Percentiles rank a stretch among this genome's conserved stretches.
Evolutionary conservation across 1,140 invertebrate genomes (phyloP).

Genomic region (Hycleus phaleratus): DNA sequence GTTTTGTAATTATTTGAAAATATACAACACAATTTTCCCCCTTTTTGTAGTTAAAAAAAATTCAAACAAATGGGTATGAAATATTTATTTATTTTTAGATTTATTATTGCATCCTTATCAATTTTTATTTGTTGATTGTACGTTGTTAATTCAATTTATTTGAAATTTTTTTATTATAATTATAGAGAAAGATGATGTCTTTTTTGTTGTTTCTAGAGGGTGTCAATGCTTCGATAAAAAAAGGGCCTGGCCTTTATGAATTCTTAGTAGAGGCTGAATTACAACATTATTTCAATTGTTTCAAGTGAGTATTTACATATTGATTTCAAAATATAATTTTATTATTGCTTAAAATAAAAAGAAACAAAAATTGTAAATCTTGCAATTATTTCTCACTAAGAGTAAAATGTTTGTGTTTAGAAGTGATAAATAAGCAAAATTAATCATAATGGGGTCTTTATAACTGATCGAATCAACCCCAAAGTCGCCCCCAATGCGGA

Average conservation of each 20-base stretch:
- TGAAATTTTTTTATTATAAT: too few species aligned
- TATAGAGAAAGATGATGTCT: not conserved
- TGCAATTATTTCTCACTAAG: too few species aligned
- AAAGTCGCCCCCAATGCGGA: too few species aligned
- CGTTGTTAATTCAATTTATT: not conserved
- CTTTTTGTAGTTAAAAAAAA: slow-evolving; percentile 9
- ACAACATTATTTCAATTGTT: slow-evolving; percentile 74
- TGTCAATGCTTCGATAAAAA: slow-evolving; percentile 36
- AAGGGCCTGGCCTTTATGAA: slow-evolving; percentile 73
- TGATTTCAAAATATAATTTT: not conserved
- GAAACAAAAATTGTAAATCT: too few species aligned
- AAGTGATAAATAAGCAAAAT: too few species aligned
- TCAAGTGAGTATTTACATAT: slow-evolving; percentile 42
- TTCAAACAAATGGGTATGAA: slow-evolving; percentile 15
- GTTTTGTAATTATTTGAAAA: slow-evolving; percentile 15
- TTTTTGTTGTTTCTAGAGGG: slow-evolving; percentile 31
- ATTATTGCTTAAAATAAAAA: not conserved
- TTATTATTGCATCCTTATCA: not conserved
- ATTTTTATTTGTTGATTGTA: not conserved
- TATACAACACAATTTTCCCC: not conserved
- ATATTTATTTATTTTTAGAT: slow-evolving; percentile 14
- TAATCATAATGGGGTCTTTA: too few species aligned
- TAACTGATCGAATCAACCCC: too few species aligned
- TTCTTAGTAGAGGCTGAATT: slow-evolving; percentile 86
- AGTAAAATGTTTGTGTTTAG: too few species aligned